Evolutionary conservation across 2,888 invertebrate species (phyloP), one percentile per base, ranked within the genome.

Genomic region (Scotopteryx bipunctaria): DNA sequence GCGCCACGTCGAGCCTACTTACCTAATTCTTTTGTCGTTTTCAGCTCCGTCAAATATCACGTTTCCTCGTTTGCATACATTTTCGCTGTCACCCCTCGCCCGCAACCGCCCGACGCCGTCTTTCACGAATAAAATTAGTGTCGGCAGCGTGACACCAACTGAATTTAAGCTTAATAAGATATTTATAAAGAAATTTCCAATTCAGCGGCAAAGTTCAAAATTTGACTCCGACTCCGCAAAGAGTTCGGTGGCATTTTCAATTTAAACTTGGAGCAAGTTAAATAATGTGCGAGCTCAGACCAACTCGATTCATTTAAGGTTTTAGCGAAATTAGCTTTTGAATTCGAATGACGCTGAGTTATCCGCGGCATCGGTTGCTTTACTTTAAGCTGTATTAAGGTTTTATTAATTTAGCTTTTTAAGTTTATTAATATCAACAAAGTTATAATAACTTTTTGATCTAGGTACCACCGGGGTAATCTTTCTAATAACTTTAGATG

Each of bases 181-280:
- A 90, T 90, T 90, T 90, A 90, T 90, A 88, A 88, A 88, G 90
- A 88, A 84, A 86, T 89, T 87, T 88, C 86, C 86, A 79, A 90
- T 90, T 90, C 89, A 87, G 83, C 84, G 79, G 87, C 84, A 88
- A 89, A 90, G 88, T 90, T 90, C 89, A 89, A 83, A 89, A 86
- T 89, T 89, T 86, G 83, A 87, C 82, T 86, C 81, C 74, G 78
- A 82, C 83, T 84, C 78, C 73, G 76, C 83, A 87, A 88, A 87
- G 89, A 89, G 88, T 90, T 89, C 71, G 81, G 83, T 83, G 78
- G 83, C 86, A 82, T 89, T 89, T 89, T 89, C 90, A 90, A 90
- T 90, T 90, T 90, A 89, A 90, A 90, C 83, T 90, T 90, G 76
- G 83, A 79, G 74, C 85, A 86, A 89, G 88, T 90, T 88, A 89